These are phyloP conservation scores for Neomonachus schauinslandi DNA, from an alignment of 2,113 vertebrate genomes.

Conservation along the genomic window DNA sequence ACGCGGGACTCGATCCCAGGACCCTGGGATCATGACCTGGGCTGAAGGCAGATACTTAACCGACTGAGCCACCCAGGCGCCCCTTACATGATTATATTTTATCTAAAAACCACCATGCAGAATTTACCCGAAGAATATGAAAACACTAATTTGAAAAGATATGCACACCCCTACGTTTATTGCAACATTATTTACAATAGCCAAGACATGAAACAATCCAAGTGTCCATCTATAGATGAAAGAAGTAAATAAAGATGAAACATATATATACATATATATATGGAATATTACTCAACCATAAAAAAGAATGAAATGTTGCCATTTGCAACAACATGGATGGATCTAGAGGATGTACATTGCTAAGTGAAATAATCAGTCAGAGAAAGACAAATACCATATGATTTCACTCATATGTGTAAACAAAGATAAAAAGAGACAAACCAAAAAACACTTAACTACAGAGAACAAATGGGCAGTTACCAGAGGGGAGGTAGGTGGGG, in stretches of 20 bases:
- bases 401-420: background rate
- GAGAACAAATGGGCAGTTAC: background rate
- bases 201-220: background rate
- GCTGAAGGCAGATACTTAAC: no score
- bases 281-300: background rate
- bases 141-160: background rate
- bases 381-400: background rate
- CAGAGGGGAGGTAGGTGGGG: background rate
- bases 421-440: background rate
- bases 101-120: background rate
- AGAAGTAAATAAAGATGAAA: background rate
- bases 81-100: background rate
- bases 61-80: no score
- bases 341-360: background rate
- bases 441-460: background rate
- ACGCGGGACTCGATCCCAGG: no score
- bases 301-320: background rate
- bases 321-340: background rate
- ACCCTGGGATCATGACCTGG: no score
- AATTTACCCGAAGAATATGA: background rate
- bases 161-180: background rate
- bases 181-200: background rate
- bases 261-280: background rate
- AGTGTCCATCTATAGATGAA: background rate
- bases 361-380: background rate